phyloP scores from a whole-genome alignment of 2,113 vertebrate species.

The Tetrax tetrax region DNA sequence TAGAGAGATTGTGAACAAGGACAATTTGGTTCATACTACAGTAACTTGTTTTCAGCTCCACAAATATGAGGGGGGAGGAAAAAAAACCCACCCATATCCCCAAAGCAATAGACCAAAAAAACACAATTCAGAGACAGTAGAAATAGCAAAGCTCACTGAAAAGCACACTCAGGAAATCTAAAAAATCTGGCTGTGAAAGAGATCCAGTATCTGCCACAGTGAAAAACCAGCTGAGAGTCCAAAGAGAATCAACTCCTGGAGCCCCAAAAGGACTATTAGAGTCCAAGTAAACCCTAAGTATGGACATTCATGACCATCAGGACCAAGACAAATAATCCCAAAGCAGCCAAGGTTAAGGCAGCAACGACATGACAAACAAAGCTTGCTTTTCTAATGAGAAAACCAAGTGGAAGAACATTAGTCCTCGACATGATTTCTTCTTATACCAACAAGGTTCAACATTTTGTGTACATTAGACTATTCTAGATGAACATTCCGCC shows the following conservation, averaged over 20 bases:
- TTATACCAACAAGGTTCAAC: not conserved
- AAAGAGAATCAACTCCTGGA: not conserved
- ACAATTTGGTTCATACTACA: not conserved
- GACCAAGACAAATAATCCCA: not conserved
- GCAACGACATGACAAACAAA: not conserved
- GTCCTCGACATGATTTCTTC: not conserved
- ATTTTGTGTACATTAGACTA: not conserved
- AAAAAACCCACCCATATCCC: not conserved
- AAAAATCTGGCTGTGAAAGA: not conserved
- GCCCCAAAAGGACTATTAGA: not conserved
- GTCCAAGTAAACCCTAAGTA: not conserved
- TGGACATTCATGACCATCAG: not conserved
- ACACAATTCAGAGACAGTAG: not conserved
- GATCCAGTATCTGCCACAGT: not conserved
- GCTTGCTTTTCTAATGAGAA: not conserved
- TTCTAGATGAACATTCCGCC: not conserved
- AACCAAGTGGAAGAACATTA: not conserved
- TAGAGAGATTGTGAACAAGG: not conserved
- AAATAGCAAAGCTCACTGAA: constrained; percentile 12
- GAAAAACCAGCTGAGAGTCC: not conserved
- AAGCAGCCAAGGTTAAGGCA: not conserved
- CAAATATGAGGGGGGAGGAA: fast-evolving
- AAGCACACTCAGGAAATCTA: not conserved
- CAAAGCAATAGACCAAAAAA: not conserved
- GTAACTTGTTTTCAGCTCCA: not conserved